Percentiles rank a stretch among this genome's conserved stretches.
phyloP scores from a whole-genome alignment of 2,797 vertebrate genomes.

The Hemitrygon akajei region DNA sequence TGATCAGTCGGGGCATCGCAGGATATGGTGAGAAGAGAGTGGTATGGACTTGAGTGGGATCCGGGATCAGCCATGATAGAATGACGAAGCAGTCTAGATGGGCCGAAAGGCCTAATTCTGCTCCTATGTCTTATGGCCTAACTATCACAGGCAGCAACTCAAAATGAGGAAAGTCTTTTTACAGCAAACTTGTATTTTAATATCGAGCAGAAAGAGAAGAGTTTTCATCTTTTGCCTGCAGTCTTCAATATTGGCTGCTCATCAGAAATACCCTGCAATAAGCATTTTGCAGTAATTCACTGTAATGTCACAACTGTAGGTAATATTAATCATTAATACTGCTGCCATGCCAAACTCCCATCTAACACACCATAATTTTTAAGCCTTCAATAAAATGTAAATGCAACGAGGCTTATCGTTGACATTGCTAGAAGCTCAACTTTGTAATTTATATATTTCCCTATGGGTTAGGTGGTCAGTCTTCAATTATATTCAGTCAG shows the following conservation, averaged over 20 bases:
- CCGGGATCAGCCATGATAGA: no score
- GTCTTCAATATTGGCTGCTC: neutral
- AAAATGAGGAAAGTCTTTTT: neutral
- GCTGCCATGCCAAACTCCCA: neutral
- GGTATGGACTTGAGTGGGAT: no score
- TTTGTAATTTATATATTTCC: constrained; percentile 17
- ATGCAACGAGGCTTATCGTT: neutral
- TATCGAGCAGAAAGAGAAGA: neutral
- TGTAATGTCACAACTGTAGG: constrained; percentile 19
- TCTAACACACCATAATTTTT: constrained; percentile 26
- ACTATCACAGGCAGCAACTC: no score
- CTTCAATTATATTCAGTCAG: neutral
- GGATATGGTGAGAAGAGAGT: no score
- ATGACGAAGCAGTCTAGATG: no score
- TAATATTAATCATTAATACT: constrained; percentile 21
- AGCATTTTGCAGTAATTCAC: neutral
- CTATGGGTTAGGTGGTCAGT: constrained; percentile 5
- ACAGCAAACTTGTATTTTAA: neutral
- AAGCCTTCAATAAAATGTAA: constrained; percentile 3
- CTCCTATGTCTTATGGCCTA: no score
- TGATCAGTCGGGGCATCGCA: no score
- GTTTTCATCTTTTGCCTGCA: neutral
- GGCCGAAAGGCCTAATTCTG: no score
- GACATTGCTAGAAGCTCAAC: neutral
- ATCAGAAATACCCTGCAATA: neutral